Base-by-base conservation (phyloP, 1,140 invertebrate genomes). In the Drosophila trapezifrons region DNA sequence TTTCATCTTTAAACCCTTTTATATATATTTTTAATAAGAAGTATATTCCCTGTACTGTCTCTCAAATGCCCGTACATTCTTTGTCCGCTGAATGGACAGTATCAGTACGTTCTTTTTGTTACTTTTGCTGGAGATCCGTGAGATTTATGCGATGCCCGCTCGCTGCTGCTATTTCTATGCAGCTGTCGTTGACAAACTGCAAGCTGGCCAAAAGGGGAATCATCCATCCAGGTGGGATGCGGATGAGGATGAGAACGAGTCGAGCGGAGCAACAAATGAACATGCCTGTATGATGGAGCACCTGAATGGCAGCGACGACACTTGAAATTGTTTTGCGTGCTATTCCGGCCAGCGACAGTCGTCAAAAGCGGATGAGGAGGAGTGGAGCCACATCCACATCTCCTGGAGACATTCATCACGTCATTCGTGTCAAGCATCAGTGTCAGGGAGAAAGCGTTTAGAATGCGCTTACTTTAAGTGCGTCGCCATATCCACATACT, bases 321-420 rank as follows among this genome's bases (percentile, higher is more conserved):
- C 77, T 85, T 80, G 76, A 83, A 86, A 87, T 86, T 82, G 82
- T 87, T 86, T 82, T 69, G 78, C 74, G 66, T 82, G 65, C 42
- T 47, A 51, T 40, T 37, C 43, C 54, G 56, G 46, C 63, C 70
- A 62, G 60, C 46, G 63, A 38, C 79, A 87, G 87, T 89, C 83
- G 67, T 87, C 83, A 89, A 73, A 87, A 83, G 45, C 17, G 67
- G 42, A 40, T 37, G 25, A 35, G 46, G 9, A 29, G 27, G 0
- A 8, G 3, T 5, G 2, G 17, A 4, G 9, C 27, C 6, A n/a
- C 49, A 35, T 52, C 49, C 49, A 32, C 67, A 71, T 71, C 66
- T 71, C 45, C 52, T 71, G 77, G 76, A 74, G 80, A 87, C 83
- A 87, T 87, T 87, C 83, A 87, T 87, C 84, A 87, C 76, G 79